Evolutionary conservation across 2,797 vertebrate species (phyloP).

Genomic region (Aythya fuligula): DNA sequence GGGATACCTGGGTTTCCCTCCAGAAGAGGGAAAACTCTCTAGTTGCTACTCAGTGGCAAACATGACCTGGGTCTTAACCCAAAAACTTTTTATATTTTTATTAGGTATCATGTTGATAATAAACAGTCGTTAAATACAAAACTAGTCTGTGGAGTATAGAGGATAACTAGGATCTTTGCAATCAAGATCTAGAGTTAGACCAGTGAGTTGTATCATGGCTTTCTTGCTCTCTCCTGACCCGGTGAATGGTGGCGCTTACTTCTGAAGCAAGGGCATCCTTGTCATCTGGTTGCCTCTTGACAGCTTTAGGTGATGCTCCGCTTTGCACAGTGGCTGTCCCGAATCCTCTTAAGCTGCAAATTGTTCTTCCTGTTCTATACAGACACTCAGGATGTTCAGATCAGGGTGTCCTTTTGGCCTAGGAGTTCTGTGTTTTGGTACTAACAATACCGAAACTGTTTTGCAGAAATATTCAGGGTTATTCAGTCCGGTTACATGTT

Average conservation of each 20-base stretch:
- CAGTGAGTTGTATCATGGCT: neutral
- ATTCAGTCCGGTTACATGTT: neutral
- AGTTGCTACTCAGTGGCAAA: neutral
- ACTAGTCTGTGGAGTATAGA: neutral
- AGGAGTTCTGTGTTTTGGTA: neutral
- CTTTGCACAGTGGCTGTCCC: neutral
- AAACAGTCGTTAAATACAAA: neutral
- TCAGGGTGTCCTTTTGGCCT: neutral
- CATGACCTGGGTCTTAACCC: neutral
- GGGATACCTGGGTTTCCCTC: neutral
- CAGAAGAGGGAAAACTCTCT: neutral
- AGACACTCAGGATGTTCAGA: neutral
- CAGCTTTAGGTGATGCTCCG: rapidly evolving
- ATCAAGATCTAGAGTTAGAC: neutral
- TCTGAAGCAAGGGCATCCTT: neutral
- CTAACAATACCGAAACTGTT: neutral
- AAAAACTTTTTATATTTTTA: neutral
- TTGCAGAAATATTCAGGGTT: neutral
- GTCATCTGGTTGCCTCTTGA: neutral
- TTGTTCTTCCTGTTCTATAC: neutral
- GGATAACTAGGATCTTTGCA: neutral
- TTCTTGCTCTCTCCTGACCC: neutral
- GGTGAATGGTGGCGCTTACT: neutral
- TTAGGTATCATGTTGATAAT: neutral
- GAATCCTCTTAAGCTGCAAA: neutral